Evolutionary conservation across 2,888 invertebrate species (phyloP).

Genomic region (Chydorus sphaericus): DNA sequence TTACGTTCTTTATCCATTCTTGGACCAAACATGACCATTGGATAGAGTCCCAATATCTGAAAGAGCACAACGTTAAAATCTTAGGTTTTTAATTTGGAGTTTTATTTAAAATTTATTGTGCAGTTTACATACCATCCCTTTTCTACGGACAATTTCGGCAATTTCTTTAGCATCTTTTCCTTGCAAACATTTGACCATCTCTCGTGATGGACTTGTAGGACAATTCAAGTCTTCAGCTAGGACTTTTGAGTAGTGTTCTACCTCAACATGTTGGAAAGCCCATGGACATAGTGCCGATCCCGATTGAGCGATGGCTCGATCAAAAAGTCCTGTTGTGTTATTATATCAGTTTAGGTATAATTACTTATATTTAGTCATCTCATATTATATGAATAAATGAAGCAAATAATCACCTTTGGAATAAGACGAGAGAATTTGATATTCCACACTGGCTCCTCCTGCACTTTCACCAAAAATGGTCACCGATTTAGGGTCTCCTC

Average conservation of each 20-base stretch:
- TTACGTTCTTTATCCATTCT: background rate
- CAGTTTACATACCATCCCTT: background rate
- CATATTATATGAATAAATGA: background rate
- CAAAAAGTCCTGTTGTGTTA: conserved; percentile 19
- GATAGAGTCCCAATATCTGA: background rate
- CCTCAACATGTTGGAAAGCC: conserved; percentile 16
- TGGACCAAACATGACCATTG: conserved; percentile 4
- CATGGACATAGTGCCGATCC: conserved; percentile 21
- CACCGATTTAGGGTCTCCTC: conserved; percentile 15
- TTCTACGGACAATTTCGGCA: background rate
- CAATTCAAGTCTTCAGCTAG: conserved; percentile 14
- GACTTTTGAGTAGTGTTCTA: background rate
- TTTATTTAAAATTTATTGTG: background rate
- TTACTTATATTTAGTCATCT: background rate
- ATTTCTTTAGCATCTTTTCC: conserved; percentile 9
- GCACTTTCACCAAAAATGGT: conserved; percentile 18
- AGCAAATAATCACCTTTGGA: background rate
- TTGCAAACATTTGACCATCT: conserved; percentile 13
- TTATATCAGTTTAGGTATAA: background rate
- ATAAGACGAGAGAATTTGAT: conserved; percentile 9
- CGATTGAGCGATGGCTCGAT: conserved; percentile 21
- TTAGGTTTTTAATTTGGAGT: background rate
- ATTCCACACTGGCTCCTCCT: conserved; percentile 16
- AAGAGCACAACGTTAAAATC: background rate
- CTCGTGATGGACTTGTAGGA: background rate